Evolutionary conservation across 2,113 vertebrate genomes (phyloP).

Genomic region (Benitochromis conjunctus): DNA sequence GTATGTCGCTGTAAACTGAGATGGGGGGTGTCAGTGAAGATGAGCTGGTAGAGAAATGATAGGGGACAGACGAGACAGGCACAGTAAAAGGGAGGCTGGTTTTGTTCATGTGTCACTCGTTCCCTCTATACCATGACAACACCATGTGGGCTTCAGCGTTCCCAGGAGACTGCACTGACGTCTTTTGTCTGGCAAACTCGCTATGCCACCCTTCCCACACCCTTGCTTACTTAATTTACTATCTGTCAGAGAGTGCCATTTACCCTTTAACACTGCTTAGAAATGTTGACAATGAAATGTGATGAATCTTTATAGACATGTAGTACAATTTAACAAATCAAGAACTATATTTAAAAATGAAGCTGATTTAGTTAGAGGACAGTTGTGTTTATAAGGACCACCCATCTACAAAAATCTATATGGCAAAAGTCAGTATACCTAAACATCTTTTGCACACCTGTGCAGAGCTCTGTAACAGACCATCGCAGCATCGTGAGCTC

Average conservation of each 20-base stretch:
- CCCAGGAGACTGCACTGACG: conserved; percentile 55
- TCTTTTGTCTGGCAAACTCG: conserved; percentile 41
- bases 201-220: background rate
- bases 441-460: background rate
- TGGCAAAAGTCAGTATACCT: background rate
- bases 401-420: background rate
- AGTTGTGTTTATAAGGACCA: background rate
- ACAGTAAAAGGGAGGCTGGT: conserved; percentile 35
- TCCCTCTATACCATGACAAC: conserved; percentile 65
- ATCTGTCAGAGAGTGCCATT: background rate
- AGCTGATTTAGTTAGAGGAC: background rate
- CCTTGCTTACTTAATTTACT: conserved; percentile 17
- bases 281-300: background rate
- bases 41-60: conserved; percentile 56
- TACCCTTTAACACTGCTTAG: background rate
- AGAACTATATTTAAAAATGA: background rate
- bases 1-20: conserved; percentile 37
- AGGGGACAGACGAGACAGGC: conserved; percentile 56
- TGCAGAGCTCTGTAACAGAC: background rate
- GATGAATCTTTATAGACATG: background rate
- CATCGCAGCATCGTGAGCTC: background rate
- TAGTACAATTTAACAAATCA: background rate
- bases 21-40: conserved; percentile 29
- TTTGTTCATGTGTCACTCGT: conserved; percentile 62
- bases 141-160: conserved; percentile 60